Conservation (phyloP, 1,140 invertebrate genomes). For the Nebria ingens region DNA sequence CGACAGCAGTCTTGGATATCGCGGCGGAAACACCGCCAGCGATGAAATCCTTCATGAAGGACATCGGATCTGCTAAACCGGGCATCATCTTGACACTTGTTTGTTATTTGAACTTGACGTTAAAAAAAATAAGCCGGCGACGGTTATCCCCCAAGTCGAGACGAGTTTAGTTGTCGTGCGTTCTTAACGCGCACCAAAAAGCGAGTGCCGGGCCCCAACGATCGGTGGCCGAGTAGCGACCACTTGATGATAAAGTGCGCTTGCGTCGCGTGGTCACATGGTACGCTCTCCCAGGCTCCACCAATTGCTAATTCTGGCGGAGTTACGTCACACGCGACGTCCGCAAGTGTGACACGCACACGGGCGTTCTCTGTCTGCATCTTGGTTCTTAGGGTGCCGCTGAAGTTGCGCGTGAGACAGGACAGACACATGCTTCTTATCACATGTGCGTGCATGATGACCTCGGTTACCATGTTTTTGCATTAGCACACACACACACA, state of each 20-base stretch:
- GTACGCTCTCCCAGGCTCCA: background rate
- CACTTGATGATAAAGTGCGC: background rate
- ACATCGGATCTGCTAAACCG: conserved; percentile 45
- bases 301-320: background rate
- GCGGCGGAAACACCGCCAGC: conserved; percentile 81
- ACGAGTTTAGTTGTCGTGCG: background rate
- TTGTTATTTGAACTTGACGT: background rate
- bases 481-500: background rate
- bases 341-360: too few species aligned
- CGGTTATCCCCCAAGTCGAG: background rate
- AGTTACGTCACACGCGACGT: background rate
- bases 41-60: conserved; percentile 73
- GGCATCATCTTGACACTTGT: conserved; percentile 4
- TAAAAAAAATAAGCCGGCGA: background rate
- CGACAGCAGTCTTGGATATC: conserved; percentile 75
- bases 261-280: background rate
- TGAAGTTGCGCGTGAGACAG: background rate
- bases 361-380: too few species aligned
- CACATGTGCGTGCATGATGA: background rate
- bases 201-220: background rate
- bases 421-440: background rate
- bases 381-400: too few species aligned
- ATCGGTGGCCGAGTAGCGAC: background rate
- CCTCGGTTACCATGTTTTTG: background rate
- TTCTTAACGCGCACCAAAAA: background rate